Base-by-base conservation (phyloP, 2,888 invertebrate genomes). In the Melanargia galathea region DNA sequence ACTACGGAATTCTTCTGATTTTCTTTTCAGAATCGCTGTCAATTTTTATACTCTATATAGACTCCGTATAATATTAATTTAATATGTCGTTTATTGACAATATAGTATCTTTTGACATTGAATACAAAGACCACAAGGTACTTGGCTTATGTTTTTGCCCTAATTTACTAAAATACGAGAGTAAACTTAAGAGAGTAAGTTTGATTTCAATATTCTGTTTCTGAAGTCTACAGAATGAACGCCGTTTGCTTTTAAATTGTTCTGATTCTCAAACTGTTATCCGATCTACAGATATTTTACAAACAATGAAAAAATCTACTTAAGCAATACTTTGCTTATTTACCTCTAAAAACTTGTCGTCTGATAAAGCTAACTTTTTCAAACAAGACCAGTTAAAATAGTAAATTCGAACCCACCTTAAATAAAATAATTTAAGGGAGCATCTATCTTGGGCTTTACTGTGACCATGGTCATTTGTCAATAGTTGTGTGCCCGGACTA, bases 231-330 rank as follows among this genome's bases (percentile, higher is more conserved):
- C 38, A 38, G n/a, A 38, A n/a, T 38, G 38, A 38, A 6, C 38
- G 13, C 38, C 13, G 38, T n/a, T 38, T 38, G n/a, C n/a, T n/a
- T 38, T 13, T 38, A 6, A 38, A 38, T 45, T 45, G 45, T 11
- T 20, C 45, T 11, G 45, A 22, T 45, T 45, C n/a, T 11, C 45
- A 45, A 45, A 20, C 52, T 52, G 52, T 52, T 52, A 52, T 52
- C 35, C 20, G 20, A 45, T 45, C 18, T 45, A 45, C 45, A 11
- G 45, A 18, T 45, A 22, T 45, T 45, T 45, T 13, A 18, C 45
- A 45, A 45, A 45, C 45, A 45, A 45, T 20, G 20, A 11, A 22
- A 38, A 18, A 45, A 11, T 20, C 22, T 22, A 45, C 22, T 45
- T 22, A 38, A 38, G n/a, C n/a, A 38, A 38, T 13, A 38, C 38